These are phyloP conservation scores for Bufo gargarizans DNA, from an alignment of 2,113 vertebrate species.

Conservation along the genomic window DNA sequence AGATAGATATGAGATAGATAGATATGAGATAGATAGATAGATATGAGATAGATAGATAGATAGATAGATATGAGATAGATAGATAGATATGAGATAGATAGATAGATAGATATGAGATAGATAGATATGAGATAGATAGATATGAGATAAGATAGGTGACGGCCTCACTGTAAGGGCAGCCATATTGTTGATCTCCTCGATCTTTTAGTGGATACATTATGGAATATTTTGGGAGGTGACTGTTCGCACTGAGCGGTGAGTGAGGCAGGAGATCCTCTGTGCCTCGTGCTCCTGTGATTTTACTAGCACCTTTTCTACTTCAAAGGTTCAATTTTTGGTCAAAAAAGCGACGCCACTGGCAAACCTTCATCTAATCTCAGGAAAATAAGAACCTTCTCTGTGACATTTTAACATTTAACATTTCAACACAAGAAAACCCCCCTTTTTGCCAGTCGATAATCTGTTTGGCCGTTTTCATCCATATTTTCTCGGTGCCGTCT, in stretches of 20 bases:
- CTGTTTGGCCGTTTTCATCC: constrained; percentile 14
- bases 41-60: too few species aligned
- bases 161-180: background rate
- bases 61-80: too few species aligned
- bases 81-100: too few species aligned
- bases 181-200: background rate
- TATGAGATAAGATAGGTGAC: too few species aligned
- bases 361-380: background rate
- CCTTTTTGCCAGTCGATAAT: constrained; percentile 1
- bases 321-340: background rate
- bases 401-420: background rate
- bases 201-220: background rate
- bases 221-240: too few species aligned
- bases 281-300: background rate
- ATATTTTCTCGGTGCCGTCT: constrained; percentile 18
- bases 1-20: background rate
- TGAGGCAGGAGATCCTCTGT: background rate
- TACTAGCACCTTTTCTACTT: background rate
- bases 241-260: background rate
- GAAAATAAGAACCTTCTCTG: background rate
- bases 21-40: background rate
- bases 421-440: background rate
- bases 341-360: background rate
- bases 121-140: too few species aligned
- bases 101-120: too few species aligned